A percentile compares a stretch with the other conserved stretches of the same genome.
These are phyloP conservation scores for Perdix hodgsoniae DNA, from an alignment of 2,797 vertebrate genomes.

Conservation along the genomic window DNA sequence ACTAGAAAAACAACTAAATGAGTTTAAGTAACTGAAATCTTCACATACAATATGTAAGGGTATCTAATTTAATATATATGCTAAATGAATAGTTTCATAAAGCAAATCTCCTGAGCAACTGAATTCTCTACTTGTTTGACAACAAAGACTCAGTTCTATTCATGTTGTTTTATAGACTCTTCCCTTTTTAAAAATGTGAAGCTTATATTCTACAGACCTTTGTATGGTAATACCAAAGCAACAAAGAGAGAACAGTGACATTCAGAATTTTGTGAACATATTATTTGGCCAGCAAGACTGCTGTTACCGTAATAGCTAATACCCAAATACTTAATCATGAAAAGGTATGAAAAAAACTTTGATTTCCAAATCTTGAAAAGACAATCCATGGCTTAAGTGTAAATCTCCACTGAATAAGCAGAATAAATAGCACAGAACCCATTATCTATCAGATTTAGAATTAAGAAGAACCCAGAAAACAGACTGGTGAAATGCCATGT, in stretches of 20 bases:
- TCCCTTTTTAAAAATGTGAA: neutral
- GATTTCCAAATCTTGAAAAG: neutral
- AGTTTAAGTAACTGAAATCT: neutral
- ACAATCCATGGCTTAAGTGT: neutral
- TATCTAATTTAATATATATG: neutral
- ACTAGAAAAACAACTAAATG: slow-evolving; percentile 31
- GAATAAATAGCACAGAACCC: neutral
- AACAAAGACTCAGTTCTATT: neutral
- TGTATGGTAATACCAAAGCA: neutral
- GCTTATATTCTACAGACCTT: neutral
- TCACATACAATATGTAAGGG: neutral
- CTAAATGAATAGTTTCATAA: slow-evolving; percentile 2
- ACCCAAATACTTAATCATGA: neutral
- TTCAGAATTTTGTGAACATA: neutral
- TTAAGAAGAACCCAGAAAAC: neutral
- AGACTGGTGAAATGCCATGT: neutral
- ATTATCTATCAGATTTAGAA: neutral
- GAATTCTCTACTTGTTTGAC: neutral
- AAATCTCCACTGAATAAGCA: neutral
- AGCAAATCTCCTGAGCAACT: neutral
- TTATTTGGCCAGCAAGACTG: neutral
- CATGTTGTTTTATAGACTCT: neutral
- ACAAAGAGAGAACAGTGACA: neutral
- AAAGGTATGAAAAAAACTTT: neutral
- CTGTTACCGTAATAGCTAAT: neutral